A percentile compares a stretch with the other conserved stretches of the same genome.
These are phyloP conservation scores for Rhinogobio ventralis DNA, from an alignment of 2,797 vertebrate genomes.

Conservation along the genomic window DNA sequence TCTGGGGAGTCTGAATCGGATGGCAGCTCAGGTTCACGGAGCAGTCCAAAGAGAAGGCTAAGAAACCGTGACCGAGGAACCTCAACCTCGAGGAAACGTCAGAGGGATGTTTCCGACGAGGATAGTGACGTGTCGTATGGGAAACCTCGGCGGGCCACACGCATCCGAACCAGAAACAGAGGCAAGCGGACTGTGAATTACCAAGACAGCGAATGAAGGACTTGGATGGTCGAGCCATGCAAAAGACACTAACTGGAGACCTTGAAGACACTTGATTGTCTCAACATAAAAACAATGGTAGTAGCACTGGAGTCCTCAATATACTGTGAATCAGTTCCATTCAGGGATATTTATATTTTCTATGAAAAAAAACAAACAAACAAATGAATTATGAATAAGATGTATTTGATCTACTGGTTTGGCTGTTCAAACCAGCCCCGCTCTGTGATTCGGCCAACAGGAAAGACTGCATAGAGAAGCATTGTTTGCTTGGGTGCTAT, in stretches of 20 bases:
- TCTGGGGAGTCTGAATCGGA: constrained; percentile 72
- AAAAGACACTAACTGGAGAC: constrained; percentile 73
- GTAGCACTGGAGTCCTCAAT: constrained; percentile 84
- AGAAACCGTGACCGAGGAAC: constrained; percentile 56
- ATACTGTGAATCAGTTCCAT: constrained; percentile 90
- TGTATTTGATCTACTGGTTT: constrained; percentile 85
- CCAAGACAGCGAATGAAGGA: constrained; percentile 80
- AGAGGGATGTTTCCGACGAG: constrained; percentile 61
- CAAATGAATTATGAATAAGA: constrained; percentile 80
- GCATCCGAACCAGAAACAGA: constrained; percentile 79
- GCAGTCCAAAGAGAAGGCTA: constrained; percentile 73
- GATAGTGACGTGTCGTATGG: constrained; percentile 68
- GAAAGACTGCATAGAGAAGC: constrained; percentile 70
- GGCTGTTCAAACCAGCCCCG: constrained; percentile 73
- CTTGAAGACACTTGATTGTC: constrained; percentile 76
- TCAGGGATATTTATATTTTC: constrained; percentile 98
- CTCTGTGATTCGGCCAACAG: constrained; percentile 74
- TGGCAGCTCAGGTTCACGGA: constrained; percentile 75
- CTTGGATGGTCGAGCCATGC: constrained; percentile 43
- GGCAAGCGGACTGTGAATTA: constrained; percentile 79
- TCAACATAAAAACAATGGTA: constrained; percentile 70
- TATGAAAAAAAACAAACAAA: constrained; percentile 79
- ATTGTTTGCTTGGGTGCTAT: constrained; percentile 84
- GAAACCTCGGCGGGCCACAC: constrained; percentile 60
- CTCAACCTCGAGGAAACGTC: constrained; percentile 53